Evolutionary conservation across 2,113 vertebrate genomes (phyloP), one percentile per base, ranked within the genome.

Genomic region (Cyprinus carpio): DNA sequence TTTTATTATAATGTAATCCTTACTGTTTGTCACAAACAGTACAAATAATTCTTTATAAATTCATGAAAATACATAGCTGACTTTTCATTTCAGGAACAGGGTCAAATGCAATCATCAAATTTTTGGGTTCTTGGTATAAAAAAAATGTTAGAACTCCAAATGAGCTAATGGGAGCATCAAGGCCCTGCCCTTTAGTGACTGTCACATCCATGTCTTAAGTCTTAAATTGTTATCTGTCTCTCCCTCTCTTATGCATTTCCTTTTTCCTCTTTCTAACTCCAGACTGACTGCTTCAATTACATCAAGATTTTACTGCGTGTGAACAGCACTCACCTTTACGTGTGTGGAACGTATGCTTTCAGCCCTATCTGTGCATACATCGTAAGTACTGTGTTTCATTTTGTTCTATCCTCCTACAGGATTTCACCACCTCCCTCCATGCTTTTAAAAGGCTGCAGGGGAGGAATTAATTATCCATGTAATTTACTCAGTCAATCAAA

Each of bases 281-380:
- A 99, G 98, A 97, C 94, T 0, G 98, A 99, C 90, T 99, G 98
- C 90, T 97, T 99, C 93, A 99, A 99, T 94, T 99, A 99, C 92
- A 93, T 99, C 93, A 99, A 99, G 95, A 96, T 99, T 90, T 94
- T 99, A 78, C 92, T 99, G 54, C 95, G 85, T 1, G 86, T 97
- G 85, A 99, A 99, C 91, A 93, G 92, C 91, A 99, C 94, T 87
- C 97, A 98, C 87, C 94, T 99, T 71, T 96, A 97, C 18, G 94
- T 96, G 75, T 99, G 98, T 4, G 98, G 98, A 71, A 99, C 98
- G 0, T 96, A 96, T 0, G 97, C 98, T 92, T 99, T 99, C 94
- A 99, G 97, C 91, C 98, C 98, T 0, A 88, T 94, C 84, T 99
- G 98, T 82, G 90, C 96, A 89, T 98, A 98, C 91, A 94, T 99